Evolutionary conservation across 1,140 invertebrate genomes (phyloP).

Genomic region (Propsilocerus akamusi): DNA sequence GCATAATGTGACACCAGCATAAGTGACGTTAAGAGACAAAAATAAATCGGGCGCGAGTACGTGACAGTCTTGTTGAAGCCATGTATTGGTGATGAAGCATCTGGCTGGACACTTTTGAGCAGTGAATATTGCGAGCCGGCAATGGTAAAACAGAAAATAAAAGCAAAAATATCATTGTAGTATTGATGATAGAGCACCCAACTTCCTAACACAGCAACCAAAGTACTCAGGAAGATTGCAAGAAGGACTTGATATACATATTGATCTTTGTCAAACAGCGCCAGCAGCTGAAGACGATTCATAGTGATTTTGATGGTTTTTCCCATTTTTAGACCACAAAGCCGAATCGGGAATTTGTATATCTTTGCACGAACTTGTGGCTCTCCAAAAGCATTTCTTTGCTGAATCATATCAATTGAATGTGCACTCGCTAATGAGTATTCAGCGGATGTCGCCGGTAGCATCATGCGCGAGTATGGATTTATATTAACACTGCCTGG

Average conservation of each 20-base stretch:
- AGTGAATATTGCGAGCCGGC: slow-evolving; percentile 95
- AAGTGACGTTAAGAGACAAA: slow-evolving; percentile 62
- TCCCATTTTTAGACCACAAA: slow-evolving; percentile 12
- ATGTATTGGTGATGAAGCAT: slow-evolving; percentile 94
- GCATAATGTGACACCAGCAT: slow-evolving; percentile 19
- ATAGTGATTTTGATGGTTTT: slow-evolving; percentile 57
- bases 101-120: slow-evolving; percentile 96
- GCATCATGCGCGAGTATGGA: background rate
- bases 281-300: slow-evolving; percentile 79
- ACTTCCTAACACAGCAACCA: slow-evolving; percentile 71
- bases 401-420: background rate
- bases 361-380: background rate
- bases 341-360: background rate
- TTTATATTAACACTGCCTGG: background rate
- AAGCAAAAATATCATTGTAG: slow-evolving; percentile 82
- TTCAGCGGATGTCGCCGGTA: background rate
- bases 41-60: slow-evolving; percentile 89
- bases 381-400: background rate
- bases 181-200: slow-evolving; percentile 66
- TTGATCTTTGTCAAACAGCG: slow-evolving; percentile 81
- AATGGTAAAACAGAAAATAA: slow-evolving; percentile 92
- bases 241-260: slow-evolving; percentile 69
- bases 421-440: background rate
- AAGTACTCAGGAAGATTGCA: slow-evolving; percentile 66
- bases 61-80: slow-evolving; percentile 94